Evolutionary conservation across 2,888 invertebrate species (phyloP), one percentile per base, ranked within the genome.

Genomic region (Copidosoma aretas): DNA sequence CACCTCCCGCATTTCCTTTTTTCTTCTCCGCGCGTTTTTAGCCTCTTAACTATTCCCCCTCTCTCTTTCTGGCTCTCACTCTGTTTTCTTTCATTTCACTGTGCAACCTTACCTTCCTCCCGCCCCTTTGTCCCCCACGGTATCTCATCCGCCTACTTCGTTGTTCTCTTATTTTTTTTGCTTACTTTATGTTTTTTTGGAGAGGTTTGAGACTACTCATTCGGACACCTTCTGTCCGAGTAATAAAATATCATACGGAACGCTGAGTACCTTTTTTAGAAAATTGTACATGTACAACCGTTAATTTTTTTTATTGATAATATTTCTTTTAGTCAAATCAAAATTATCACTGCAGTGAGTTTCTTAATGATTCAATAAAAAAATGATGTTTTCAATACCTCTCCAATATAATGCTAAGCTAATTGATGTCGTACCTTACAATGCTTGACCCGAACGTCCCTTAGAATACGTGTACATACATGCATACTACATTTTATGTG

Each of bases 151-250:
- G 19, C 41, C 19, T 68, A 56, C 64, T 56, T 64, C 59, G 64
- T 64, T 64, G 67, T 61, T 57, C 69, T 64, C 62, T 70, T 57
- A 25, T 57, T 52, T 57, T 67, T 58, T 49, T 62, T 61, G 59
- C 54, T 63, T 66, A 25, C 41, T 63, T 70, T 64, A 53, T 70
- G 63, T 70, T 65, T 60, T 60, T 62, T 39, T 61, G 64, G 70
- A 67, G 67, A 71, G 68, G 60, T 64, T 68, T 68, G 68, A 68
- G 65, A 71, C 70, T 63, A 70, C 66, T 70, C 53, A 61, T 60
- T 60, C 41, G 52, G 41, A 62, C 61, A 65, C 65, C 58, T 62
- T 67, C 51, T 25, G 21, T 59, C 57, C 60, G 54, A 49, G 49
- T 52, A 39, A 32, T 24, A 46, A 61, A 64, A 58, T 46, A 39